Evolutionary conservation across 2,797 vertebrate species (phyloP).

Genomic region (Bradypodion ventrale): DNA sequence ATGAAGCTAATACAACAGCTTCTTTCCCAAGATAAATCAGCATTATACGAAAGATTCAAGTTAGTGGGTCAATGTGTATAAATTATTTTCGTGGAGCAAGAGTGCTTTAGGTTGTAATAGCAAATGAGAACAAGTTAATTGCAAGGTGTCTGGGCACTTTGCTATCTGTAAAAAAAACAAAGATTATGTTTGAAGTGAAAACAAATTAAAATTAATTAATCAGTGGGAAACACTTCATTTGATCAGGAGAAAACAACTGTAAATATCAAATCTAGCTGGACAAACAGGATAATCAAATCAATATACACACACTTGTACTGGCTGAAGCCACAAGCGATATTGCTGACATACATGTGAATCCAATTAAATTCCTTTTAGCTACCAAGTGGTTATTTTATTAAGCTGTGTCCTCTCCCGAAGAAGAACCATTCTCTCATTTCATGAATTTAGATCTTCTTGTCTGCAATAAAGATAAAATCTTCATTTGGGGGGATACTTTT

Average conservation of each 20-base stretch:
- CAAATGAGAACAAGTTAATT: slow-evolving; percentile 3
- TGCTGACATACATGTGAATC: slow-evolving; percentile 47
- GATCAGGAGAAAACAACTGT: slow-evolving; percentile 59
- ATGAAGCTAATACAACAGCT: not conserved
- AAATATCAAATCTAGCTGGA: slow-evolving; percentile 65
- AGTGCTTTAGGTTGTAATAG: slow-evolving; percentile 40
- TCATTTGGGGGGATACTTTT: not conserved
- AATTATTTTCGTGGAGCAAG: slow-evolving; percentile 31
- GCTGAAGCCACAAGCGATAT: slow-evolving; percentile 43
- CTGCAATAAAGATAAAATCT: not conserved
- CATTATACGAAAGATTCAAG: slow-evolving; percentile 37
- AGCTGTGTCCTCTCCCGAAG: slow-evolving; percentile 35
- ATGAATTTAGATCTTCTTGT: slow-evolving; percentile 20
- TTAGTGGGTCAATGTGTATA: not conserved
- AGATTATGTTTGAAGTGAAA: slow-evolving; percentile 62
- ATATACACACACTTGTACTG: slow-evolving; percentile 58
- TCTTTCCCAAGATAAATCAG: not conserved
- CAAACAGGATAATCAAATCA: slow-evolving; percentile 71
- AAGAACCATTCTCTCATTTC: slow-evolving; percentile 31
- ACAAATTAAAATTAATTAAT: slow-evolving; percentile 72
- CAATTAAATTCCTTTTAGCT: slow-evolving; percentile 44
- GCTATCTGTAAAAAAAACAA: slow-evolving; percentile 60
- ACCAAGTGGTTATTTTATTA: slow-evolving; percentile 48
- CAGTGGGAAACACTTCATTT: slow-evolving; percentile 66
- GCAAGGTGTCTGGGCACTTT: slow-evolving; percentile 13